Base-by-base conservation (phyloP, 64 coral and sea anemone genomes). In the Astreopora myriophthalma region DNA sequence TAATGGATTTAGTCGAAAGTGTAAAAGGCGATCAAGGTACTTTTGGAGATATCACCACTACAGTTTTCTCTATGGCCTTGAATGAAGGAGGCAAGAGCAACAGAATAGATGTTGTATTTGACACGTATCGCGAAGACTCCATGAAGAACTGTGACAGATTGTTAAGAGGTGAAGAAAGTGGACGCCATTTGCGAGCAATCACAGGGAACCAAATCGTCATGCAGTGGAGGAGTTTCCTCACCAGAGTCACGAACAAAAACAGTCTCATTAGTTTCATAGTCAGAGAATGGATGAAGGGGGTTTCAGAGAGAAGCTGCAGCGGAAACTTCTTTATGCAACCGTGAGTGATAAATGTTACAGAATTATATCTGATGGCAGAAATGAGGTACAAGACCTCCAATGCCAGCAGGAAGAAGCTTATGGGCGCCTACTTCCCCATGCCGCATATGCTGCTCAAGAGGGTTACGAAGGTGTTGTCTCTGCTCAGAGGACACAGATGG, bases 401-500 rank as follows among this genome's bases (percentile, higher is more conserved):
- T 23, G 57, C 28, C 14, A 0, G 3, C 83, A 86, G 1, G 83
- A 86, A 34, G 83, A 86, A 14, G 61, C 6, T 13, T 36, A 88
- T 19, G 73, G 69, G 1, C 69, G 86, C 16, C 16, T 88, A 1
- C 13, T 75, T 0, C 86, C 75, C 8, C 86, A 88, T 35, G 70
- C 86, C 31, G 1, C 0, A 16, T 69, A 76, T 88, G 39, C 86
- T 32, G 3, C 62, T 22, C 5, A 52, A 23, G 34, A 37, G 1
- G 42, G 71, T 35, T n/a, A 39, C 46, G 28, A 25, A 20, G 64
- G 34, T n/a, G 34, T 86, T 44, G 2, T n/a, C 33, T 5, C 37
- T 88, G 48, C 28, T 29, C 86, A 1, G 86, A 88, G n/a, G 86
- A 88, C 6, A 87, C 85, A 52, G 85, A 87, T 30, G 85, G 72